Evolutionary conservation across 1,140 invertebrate genomes (phyloP).

Genomic region (Lasioglossum baleicum): DNA sequence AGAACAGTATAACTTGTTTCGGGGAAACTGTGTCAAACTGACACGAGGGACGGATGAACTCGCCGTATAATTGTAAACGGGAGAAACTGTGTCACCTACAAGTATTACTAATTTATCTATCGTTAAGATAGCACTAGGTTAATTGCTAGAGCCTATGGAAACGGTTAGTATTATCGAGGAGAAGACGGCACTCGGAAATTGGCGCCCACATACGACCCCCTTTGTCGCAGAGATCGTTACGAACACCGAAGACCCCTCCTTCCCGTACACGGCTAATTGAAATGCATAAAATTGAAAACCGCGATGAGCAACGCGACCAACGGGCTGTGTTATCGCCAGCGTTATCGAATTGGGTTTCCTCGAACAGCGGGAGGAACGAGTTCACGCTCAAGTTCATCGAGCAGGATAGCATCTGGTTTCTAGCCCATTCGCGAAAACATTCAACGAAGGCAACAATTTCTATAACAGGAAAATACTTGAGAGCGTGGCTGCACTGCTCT

Average conservation of each 20-base stretch:
- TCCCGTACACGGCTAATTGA: constrained; percentile 21
- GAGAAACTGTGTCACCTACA: background rate
- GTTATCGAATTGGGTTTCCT: constrained; percentile 56
- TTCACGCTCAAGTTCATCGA: background rate
- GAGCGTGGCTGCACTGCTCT: too few species aligned
- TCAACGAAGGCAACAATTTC: too few species aligned
- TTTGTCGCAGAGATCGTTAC: background rate
- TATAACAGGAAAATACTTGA: too few species aligned
- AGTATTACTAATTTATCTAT: background rate
- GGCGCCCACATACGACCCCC: background rate
- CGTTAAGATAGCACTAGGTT: background rate
- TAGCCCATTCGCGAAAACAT: too few species aligned
- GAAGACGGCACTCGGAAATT: background rate
- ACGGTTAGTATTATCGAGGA: background rate
- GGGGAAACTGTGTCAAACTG: too few species aligned
- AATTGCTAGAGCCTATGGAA: background rate
- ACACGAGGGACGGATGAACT: too few species aligned
- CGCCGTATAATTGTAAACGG: too few species aligned
- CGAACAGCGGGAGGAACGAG: constrained; percentile 5
- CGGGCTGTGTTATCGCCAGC: constrained; percentile 38
- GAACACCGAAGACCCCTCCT: background rate
- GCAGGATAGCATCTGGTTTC: constrained; percentile 9
- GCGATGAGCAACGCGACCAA: constrained; percentile 9
- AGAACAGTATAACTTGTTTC: too few species aligned
- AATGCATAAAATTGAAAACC: constrained; percentile 23